phyloP scores from a whole-genome alignment of 2,888 invertebrate species.

The Cremastinae sp. region DNA sequence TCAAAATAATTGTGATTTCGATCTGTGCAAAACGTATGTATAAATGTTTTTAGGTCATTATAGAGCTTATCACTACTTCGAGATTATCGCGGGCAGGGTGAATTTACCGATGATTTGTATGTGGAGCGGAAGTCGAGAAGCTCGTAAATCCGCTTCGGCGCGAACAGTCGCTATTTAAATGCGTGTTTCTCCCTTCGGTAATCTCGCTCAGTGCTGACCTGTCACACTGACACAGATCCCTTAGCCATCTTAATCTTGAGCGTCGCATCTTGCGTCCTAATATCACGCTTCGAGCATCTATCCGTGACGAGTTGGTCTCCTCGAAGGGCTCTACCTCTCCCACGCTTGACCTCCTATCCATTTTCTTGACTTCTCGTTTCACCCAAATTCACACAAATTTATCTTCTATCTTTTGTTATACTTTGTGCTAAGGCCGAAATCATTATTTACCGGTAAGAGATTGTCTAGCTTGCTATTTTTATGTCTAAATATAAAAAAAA shows the following conservation, averaged over 20 bases:
- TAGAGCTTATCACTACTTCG: too few species aligned
- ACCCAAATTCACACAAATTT: background rate
- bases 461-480: too few species aligned
- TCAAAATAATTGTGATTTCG: too few species aligned
- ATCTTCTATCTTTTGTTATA: too few species aligned
- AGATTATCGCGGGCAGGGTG: too few species aligned
- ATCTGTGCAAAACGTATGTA: too few species aligned
- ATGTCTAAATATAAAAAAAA: too few species aligned
- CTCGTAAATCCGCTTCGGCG: background rate
- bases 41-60: too few species aligned
- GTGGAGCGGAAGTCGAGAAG: too few species aligned
- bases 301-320: background rate
- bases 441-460: too few species aligned
- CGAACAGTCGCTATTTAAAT: background rate
- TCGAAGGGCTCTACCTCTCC: background rate
- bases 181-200: background rate
- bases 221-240: conserved; percentile 7
- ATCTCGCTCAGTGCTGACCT: background rate
- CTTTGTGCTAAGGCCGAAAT: too few species aligned
- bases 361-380: background rate
- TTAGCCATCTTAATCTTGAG: conserved; percentile 18
- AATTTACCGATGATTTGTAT: too few species aligned
- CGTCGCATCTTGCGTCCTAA: conserved; percentile 6
- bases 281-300: conserved; percentile 28
- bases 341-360: background rate